phyloP scores from a whole-genome alignment of 2,888 invertebrate genomes.

The Watsonalla cultraria region DNA sequence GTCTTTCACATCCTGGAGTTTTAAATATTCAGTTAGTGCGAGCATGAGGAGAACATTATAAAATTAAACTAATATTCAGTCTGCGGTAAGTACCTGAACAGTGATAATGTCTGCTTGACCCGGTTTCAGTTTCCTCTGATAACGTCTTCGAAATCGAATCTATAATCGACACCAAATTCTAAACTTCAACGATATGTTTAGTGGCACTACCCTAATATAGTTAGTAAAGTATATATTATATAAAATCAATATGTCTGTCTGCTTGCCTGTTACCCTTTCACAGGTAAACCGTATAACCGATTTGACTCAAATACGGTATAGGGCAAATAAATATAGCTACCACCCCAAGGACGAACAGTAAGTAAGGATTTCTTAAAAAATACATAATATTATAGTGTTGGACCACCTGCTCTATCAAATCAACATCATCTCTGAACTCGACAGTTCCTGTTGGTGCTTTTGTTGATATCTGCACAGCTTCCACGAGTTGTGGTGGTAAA shows the following conservation, averaged over 20 bases:
- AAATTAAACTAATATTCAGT: not conserved
- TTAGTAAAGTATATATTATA: too few species aligned
- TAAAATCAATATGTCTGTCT: too few species aligned
- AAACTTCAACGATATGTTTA: too few species aligned
- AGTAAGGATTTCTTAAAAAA: too few species aligned
- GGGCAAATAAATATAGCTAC: too few species aligned
- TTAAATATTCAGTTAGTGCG: constrained; percentile 14
- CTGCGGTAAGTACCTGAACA: constrained; percentile 45
- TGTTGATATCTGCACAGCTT: constrained; percentile 43
- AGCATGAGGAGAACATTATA: not conserved
- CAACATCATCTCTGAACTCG: constrained; percentile 74
- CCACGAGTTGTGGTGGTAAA: constrained; percentile 44
- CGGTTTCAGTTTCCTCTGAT: constrained; percentile 76
- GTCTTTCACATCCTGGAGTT: constrained; percentile 58
- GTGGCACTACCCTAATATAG: not conserved
- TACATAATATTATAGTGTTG: not conserved
- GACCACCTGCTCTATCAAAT: constrained; percentile 70
- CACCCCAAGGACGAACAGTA: too few species aligned
- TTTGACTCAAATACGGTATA: not conserved
- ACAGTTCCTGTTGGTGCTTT: constrained; percentile 65
- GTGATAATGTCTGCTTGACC: constrained; percentile 77
- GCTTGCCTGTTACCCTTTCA: too few species aligned
- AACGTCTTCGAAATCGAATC: constrained; percentile 78
- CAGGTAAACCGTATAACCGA: too few species aligned
- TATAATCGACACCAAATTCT: constrained; percentile 31